These are phyloP conservation scores for Cephus sareptanus DNA, from an alignment of 2,888 invertebrate genomes.

Conservation along the genomic window DNA sequence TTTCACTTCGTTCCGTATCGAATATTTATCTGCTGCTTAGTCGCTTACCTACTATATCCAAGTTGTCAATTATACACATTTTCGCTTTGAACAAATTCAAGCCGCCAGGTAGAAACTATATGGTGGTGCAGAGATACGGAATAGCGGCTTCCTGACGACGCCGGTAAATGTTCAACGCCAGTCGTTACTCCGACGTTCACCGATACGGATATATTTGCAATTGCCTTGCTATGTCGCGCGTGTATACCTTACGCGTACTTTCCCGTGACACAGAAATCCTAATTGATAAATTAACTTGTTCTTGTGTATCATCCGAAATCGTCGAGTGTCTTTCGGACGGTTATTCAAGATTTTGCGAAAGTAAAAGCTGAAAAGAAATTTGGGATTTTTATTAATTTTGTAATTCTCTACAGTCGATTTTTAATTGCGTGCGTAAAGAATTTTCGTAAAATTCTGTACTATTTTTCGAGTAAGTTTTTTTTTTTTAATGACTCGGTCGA, in stretches of 20 bases:
- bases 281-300: background rate
- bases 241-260: background rate
- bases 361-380: background rate
- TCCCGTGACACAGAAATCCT: background rate
- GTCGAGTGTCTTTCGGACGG: background rate
- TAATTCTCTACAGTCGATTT: background rate
- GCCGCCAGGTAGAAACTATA: conserved; percentile 12
- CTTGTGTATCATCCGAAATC: background rate
- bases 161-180: conserved; percentile 22
- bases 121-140: conserved; percentile 18
- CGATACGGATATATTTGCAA: conserved; percentile 21
- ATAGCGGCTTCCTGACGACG: conserved; percentile 25
- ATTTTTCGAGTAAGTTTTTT: too few species aligned
- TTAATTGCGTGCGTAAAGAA: background rate
- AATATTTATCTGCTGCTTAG: background rate
- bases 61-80: background rate
- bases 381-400: background rate
- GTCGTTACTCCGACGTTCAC: conserved; percentile 25
- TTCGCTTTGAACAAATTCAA: background rate
- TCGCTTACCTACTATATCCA: background rate
- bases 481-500: background rate
- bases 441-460: background rate
- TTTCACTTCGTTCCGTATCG: background rate
- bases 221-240: conserved; percentile 2
- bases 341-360: background rate